These are phyloP conservation scores for Pedetes capensis DNA, from an alignment of 2,113 vertebrate genomes.

Conservation along the genomic window DNA sequence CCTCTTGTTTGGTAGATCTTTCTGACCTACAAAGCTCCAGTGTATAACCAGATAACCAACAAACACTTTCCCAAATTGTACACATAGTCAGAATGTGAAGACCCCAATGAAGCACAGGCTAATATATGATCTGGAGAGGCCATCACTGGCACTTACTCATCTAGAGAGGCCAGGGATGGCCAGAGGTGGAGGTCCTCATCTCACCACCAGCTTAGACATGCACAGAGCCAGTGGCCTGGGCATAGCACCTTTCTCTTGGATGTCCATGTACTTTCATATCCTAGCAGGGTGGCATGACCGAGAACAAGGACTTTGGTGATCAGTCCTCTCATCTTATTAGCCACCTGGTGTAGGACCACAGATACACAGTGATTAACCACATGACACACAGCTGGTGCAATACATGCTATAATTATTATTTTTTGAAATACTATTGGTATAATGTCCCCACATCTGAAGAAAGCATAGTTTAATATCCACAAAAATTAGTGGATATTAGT, in stretches of 20 bases:
- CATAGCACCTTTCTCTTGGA: neutral
- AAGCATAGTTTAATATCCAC: neutral
- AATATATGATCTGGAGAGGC: neutral
- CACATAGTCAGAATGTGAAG: too few relatives aligned
- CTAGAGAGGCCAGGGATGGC: neutral
- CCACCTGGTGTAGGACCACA: too few relatives aligned
- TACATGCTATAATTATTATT: neutral
- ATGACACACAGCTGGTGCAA: neutral
- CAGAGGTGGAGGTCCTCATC: neutral
- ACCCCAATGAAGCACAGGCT: neutral
- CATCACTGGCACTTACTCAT: neutral
- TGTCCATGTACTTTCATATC: neutral
- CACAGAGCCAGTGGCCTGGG: neutral
- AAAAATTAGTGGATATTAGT: neutral
- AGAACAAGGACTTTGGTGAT: neutral
- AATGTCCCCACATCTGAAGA: neutral
- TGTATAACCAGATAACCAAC: neutral
- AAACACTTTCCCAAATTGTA: neutral
- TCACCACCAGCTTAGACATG: neutral
- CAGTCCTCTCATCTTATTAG: neutral
- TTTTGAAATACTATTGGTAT: neutral
- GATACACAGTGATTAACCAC: accelerated
- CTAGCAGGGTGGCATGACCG: neutral
- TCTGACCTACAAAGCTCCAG: too few relatives aligned
- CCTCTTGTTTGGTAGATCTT: too few relatives aligned